phyloP scores from a whole-genome alignment of 2,888 invertebrate genomes.

The Frankliniella intonsa region DNA sequence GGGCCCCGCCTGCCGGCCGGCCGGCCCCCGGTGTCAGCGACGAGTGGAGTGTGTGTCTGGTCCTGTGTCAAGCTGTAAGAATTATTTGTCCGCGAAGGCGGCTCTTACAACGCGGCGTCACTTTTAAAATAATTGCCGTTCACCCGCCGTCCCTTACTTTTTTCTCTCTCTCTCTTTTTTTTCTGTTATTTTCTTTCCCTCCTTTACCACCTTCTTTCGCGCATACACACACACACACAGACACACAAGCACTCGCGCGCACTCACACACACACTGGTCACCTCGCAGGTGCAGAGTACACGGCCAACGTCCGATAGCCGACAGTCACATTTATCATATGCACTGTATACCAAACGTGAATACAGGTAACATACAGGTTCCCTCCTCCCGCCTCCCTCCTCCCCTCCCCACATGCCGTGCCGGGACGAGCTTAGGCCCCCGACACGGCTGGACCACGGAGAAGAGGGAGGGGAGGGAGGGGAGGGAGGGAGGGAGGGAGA shows the following conservation, averaged over 20 bases:
- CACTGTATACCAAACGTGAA: conserved; percentile 22
- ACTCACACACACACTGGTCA: not conserved
- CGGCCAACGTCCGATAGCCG: conserved; percentile 3
- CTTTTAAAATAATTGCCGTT: not conserved
- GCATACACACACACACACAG: not conserved
- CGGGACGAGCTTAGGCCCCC: not conserved
- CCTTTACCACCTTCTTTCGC: not conserved
- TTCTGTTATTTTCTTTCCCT: too few relatives aligned
- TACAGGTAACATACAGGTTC: conserved; percentile 25
- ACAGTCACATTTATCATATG: conserved; percentile 25
- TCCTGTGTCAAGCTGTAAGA: too few relatives aligned
- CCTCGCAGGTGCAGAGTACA: conserved; percentile 25
- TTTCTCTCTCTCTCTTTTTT: not conserved
- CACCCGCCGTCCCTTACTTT: not conserved
- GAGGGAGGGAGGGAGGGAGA: not conserved
- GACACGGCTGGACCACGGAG: not conserved
- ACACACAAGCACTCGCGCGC: not conserved
- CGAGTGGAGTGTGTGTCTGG: too few relatives aligned
- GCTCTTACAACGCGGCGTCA: too few relatives aligned
- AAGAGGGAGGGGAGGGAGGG: not conserved
- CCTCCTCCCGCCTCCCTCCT: not conserved
- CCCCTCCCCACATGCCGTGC: not conserved
- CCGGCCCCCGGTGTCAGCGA: too few relatives aligned
- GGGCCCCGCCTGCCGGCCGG: too few relatives aligned
- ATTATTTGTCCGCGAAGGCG: too few relatives aligned